Evolutionary conservation across 2,113 vertebrate species (phyloP).

Genomic region (Macrotus californicus): DNA sequence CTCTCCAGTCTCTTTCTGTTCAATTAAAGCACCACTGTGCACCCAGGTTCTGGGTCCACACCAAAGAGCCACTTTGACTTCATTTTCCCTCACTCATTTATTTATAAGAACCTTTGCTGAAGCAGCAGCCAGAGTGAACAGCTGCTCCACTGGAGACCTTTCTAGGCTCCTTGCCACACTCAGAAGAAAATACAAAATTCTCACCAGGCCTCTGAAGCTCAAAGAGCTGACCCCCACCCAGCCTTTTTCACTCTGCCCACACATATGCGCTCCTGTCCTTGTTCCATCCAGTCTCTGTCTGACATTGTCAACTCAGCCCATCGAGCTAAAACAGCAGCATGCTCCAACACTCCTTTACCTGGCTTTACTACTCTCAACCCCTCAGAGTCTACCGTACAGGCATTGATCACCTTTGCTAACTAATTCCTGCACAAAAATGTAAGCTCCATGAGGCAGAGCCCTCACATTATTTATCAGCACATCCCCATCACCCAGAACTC

Average conservation of each 20-base stretch:
- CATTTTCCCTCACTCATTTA: too few relatives aligned
- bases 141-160: neutral
- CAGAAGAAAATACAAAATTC: neutral
- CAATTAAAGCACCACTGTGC: neutral
- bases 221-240: neutral
- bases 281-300: neutral
- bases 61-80: too few relatives aligned
- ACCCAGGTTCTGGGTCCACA: neutral
- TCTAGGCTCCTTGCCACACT: neutral
- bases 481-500: neutral
- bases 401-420: rapidly evolving
- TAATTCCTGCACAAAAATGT: neutral
- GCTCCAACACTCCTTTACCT: neutral
- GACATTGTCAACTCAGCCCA: neutral
- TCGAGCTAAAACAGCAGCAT: neutral
- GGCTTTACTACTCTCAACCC: neutral
- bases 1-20: neutral
- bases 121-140: neutral
- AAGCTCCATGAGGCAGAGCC: neutral
- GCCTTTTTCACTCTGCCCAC: neutral
- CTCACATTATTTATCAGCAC: neutral
- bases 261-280: neutral
- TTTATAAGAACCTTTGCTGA: neutral
- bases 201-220: neutral
- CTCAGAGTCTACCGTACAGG: neutral